phyloP scores from a whole-genome alignment of 1,140 invertebrate genomes.

The Anoplophora glabripennis region DNA sequence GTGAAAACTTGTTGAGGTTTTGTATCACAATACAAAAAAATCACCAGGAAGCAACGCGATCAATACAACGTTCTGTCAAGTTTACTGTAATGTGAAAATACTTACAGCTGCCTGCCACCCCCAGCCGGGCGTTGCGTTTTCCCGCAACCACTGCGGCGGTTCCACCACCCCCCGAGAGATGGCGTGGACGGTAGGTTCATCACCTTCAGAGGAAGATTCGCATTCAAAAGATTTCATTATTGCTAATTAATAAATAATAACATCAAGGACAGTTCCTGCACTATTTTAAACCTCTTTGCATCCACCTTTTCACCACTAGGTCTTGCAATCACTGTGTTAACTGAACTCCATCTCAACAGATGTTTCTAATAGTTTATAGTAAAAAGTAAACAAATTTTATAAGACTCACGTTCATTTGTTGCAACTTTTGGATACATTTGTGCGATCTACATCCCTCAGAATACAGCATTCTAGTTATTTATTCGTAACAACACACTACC shows the following conservation, averaged over 20 bases:
- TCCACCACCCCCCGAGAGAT: conserved; percentile 42
- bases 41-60: too few relatives aligned
- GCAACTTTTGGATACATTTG: background rate
- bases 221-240: conserved; percentile 49
- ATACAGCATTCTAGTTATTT: background rate
- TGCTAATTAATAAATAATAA: background rate
- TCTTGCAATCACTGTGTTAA: too few relatives aligned
- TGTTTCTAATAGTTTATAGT: too few relatives aligned
- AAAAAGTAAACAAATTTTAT: background rate
- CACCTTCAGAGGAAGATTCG: conserved; percentile 49
- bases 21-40: too few relatives aligned
- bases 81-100: conserved; percentile 7
- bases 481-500: background rate
- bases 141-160: conserved; percentile 42
- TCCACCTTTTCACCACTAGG: too few relatives aligned
- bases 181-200: conserved; percentile 44
- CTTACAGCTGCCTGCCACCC: conserved; percentile 46
- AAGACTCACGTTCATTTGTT: background rate
- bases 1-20: too few relatives aligned
- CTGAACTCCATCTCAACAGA: too few relatives aligned
- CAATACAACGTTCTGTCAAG: background rate
- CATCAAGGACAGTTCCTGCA: background rate
- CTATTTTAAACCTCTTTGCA: too few relatives aligned
- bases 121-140: conserved; percentile 38
- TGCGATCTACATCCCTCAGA: background rate